Evolutionary conservation across 2,797 vertebrate genomes (phyloP).

Genomic region (Gephyroberyx darwinii): DNA sequence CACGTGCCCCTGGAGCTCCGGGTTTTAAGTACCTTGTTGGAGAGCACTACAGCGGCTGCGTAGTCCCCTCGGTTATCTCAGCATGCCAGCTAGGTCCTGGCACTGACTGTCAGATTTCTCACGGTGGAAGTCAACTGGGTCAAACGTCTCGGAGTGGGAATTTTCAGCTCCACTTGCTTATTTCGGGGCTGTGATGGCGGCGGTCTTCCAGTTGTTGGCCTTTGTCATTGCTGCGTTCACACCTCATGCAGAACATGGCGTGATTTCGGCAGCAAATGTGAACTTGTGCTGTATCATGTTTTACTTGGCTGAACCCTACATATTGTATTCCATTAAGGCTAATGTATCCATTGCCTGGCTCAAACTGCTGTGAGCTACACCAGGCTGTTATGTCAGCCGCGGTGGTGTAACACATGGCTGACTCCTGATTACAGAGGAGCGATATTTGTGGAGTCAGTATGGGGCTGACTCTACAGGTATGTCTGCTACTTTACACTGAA

Average conservation of each 20-base stretch:
- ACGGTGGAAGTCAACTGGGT: neutral
- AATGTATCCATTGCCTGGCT: slow-evolving; percentile 34
- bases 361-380: slow-evolving; percentile 7
- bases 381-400: slow-evolving; percentile 35
- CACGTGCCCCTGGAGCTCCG: neutral
- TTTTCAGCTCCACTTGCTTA: neutral
- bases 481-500: slow-evolving; percentile 50
- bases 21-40: neutral
- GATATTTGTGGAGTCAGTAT: slow-evolving; percentile 51
- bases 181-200: neutral
- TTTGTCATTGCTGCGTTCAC: neutral
- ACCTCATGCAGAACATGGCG: neutral
- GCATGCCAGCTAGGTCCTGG: too few relatives aligned
- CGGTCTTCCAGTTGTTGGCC: neutral
- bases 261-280: slow-evolving; percentile 31
- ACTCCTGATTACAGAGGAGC: slow-evolving; percentile 60
- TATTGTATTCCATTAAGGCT: slow-evolving; percentile 43
- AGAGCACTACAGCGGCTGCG: too few relatives aligned
- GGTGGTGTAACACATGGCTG: slow-evolving; percentile 50
- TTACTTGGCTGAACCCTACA: slow-evolving; percentile 34
- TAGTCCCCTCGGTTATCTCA: too few relatives aligned
- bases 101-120: too few relatives aligned
- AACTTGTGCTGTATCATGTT: slow-evolving; percentile 23
- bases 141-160: slow-evolving; percentile 1
- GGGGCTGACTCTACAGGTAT: slow-evolving; percentile 48